Evolutionary conservation across 2,888 invertebrate genomes (phyloP).

Genomic region (Pegoplata infirma): DNA sequence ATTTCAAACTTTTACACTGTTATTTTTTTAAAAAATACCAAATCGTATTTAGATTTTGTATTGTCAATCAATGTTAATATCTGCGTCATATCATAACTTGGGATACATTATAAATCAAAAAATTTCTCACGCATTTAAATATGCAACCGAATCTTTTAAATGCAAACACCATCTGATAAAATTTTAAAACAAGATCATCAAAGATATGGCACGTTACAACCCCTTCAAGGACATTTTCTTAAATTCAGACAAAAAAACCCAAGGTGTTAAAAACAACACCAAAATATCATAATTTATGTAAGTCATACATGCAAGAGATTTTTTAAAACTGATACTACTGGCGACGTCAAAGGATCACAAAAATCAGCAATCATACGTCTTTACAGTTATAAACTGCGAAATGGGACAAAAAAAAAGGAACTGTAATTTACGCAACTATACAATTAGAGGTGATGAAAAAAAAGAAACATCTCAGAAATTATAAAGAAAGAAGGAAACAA

Average conservation of each 20-base stretch:
- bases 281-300: constrained; percentile 51
- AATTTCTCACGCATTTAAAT: constrained; percentile 58
- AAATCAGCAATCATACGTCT: neutral
- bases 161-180: constrained; percentile 51
- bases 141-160: constrained; percentile 24
- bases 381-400: constrained; percentile 50
- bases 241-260: neutral
- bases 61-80: constrained; percentile 38
- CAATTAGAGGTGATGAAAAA: constrained; percentile 57
- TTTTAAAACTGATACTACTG: constrained; percentile 41
- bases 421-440: constrained; percentile 52
- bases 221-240: constrained; percentile 55
- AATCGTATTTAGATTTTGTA: neutral
- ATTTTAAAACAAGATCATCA: constrained; percentile 41
- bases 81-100: neutral
- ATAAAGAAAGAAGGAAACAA: neutral
- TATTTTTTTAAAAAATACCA: no score
- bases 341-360: constrained; percentile 26
- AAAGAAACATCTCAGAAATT: constrained; percentile 4
- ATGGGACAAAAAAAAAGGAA: constrained; percentile 36
- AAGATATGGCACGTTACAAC: constrained; percentile 60
- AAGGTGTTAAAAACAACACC: constrained; percentile 55
- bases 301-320: constrained; percentile 47
- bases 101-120: neutral
- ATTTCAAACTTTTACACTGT: no score